These are phyloP conservation scores for Uloborus plumipes DNA, from an alignment of 2,888 invertebrate species.

Conservation along the genomic window DNA sequence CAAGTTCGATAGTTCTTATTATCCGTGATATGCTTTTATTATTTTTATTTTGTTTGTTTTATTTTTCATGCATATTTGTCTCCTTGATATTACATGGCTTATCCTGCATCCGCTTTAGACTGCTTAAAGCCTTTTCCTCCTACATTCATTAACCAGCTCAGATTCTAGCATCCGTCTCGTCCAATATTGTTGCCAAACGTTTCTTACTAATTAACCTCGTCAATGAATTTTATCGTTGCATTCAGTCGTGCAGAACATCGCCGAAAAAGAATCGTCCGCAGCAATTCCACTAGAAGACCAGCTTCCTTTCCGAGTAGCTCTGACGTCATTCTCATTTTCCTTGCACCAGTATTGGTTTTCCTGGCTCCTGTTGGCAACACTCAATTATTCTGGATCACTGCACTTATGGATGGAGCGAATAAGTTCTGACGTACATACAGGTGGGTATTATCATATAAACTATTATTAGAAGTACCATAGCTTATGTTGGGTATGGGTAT, in stretches of 20 bases:
- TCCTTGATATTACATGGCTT: no score
- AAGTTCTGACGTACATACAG: constrained; percentile 50
- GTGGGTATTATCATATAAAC: not conserved
- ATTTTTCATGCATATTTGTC: no score
- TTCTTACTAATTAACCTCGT: no score
- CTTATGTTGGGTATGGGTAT: no score
- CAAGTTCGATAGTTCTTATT: no score
- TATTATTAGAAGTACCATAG: not conserved
- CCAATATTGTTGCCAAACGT: no score
- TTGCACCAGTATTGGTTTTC: constrained; percentile 67
- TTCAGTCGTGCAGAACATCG: constrained; percentile 38
- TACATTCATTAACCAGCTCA: no score
- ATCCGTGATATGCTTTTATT: no score
- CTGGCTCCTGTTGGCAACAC: constrained; percentile 66
- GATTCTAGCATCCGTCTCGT: no score
- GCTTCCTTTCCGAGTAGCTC: constrained; percentile 62
- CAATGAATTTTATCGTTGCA: constrained; percentile 2
- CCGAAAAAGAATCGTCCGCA: constrained; percentile 11
- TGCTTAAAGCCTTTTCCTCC: no score
- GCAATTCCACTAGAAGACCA: constrained; percentile 39
- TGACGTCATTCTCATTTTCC: constrained; percentile 64
- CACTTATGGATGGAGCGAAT: constrained; percentile 66
- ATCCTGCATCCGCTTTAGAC: no score
- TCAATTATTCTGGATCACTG: constrained; percentile 66
- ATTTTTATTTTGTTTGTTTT: no score